Conservation (phyloP, 2,113 vertebrate genomes). For the Polyodon spathula region DNA sequence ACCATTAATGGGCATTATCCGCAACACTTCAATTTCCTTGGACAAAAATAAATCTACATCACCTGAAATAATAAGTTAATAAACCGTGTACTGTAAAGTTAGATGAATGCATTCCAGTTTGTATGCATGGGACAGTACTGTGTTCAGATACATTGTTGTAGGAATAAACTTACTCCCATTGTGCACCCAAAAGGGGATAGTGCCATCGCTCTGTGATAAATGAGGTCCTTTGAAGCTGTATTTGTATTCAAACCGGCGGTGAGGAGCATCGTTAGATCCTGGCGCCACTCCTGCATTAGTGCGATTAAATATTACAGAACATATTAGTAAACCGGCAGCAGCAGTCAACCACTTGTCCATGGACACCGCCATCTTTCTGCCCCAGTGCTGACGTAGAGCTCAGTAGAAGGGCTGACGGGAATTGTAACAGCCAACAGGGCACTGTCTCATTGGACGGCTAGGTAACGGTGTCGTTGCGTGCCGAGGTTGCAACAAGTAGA, state of each 20-base stretch:
- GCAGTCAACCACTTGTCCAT: conserved; percentile 29
- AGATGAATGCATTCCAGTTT: no score
- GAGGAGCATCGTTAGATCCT: conserved; percentile 39
- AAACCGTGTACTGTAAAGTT: no score
- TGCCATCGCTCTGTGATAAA: conserved; percentile 76
- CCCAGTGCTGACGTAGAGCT: conserved; percentile 64
- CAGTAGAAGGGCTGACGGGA: conserved; percentile 42
- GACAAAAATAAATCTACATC: no score
- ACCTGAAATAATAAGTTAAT: no score
- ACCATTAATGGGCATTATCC: no score
- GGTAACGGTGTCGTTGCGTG: neutral
- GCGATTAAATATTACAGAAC: conserved; percentile 33
- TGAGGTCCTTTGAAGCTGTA: conserved; percentile 95
- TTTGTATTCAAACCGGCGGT: conserved; percentile 90
- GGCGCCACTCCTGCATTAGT: conserved; percentile 23
- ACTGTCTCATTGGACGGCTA: conserved; percentile 70
- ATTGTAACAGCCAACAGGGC: conserved; percentile 80
- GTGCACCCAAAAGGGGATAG: conserved; percentile 84
- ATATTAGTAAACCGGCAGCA: conserved; percentile 24
- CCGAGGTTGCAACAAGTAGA: no score
- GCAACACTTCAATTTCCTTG: no score
- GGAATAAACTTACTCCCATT: conserved; percentile 79
- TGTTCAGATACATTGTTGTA: no score
- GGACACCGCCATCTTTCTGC: conserved; percentile 80
- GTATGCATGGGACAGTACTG: no score